Evolutionary conservation across 2,113 vertebrate species (phyloP).

Genomic region (Canis aureus): DNA sequence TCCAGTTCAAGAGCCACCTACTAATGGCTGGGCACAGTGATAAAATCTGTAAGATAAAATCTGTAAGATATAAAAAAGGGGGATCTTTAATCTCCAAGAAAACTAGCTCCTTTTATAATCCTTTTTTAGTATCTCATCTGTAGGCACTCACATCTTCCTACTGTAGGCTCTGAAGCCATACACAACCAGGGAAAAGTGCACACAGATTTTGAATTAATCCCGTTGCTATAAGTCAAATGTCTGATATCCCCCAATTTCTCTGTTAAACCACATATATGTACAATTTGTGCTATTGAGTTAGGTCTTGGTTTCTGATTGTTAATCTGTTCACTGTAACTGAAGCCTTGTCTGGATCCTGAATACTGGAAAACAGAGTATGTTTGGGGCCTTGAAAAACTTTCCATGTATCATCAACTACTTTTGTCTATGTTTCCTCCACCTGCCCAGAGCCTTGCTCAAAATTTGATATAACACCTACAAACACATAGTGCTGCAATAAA

Average conservation of each 20-base stretch:
- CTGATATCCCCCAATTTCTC: not conserved
- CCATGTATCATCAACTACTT: not conserved
- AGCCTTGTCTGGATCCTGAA: not conserved
- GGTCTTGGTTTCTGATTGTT: not conserved
- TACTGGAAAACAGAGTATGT: not conserved
- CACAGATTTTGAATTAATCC: not conserved
- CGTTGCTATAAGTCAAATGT: not conserved
- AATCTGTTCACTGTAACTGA: not conserved
- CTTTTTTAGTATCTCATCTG: not conserved
- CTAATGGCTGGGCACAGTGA: not conserved
- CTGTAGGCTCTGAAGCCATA: not conserved
- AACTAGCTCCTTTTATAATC: not conserved
- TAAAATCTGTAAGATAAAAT: not conserved
- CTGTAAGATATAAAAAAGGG: not conserved
- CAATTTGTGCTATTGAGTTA: not conserved
- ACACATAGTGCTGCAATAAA: not conserved
- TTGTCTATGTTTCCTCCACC: not conserved
- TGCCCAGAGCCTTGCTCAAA: not conserved
- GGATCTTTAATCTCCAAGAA: not conserved
- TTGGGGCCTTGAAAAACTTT: not conserved
- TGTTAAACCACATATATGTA: not conserved
- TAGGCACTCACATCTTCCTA: not conserved
- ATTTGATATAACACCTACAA: not conserved
- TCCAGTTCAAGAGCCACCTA: not conserved
- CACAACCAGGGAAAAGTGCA: not conserved